These are phyloP conservation scores for Microtus ochrogaster DNA, from an alignment of 2,113 vertebrate genomes.

Conservation along the genomic window DNA sequence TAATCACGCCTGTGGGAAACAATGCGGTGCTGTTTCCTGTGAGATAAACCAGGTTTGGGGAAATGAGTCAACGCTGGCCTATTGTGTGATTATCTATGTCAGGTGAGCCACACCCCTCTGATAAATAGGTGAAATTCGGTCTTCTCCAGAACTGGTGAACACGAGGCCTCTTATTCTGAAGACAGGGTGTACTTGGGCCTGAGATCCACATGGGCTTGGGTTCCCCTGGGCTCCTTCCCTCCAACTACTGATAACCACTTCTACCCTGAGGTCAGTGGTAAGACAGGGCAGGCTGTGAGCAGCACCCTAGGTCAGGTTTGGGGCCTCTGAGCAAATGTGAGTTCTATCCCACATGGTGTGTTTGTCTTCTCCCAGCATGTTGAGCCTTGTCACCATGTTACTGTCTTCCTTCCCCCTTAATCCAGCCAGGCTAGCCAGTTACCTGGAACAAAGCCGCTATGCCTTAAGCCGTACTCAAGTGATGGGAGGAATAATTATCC, in stretches of 20 bases:
- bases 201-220: neutral
- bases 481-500: neutral
- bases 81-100: neutral
- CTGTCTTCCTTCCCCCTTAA: neutral
- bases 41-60: neutral
- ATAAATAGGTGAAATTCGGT: neutral
- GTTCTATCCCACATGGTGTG: neutral
- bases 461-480: neutral
- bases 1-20: neutral
- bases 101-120: neutral
- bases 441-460: neutral
- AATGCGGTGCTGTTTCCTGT: neutral
- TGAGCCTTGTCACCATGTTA: neutral
- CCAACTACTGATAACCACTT: neutral
- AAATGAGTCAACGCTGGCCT: neutral
- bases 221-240: neutral
- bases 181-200: fast-evolving
- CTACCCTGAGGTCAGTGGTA: too few relatives aligned
- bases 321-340: neutral
- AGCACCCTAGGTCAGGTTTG: neutral
- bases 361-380: neutral
- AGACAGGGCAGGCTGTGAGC: neutral
- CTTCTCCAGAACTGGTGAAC: neutral
- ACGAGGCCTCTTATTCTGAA: neutral
- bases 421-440: neutral